Base-by-base conservation (phyloP, 2,888 invertebrate species). In the Boloria selene region DNA sequence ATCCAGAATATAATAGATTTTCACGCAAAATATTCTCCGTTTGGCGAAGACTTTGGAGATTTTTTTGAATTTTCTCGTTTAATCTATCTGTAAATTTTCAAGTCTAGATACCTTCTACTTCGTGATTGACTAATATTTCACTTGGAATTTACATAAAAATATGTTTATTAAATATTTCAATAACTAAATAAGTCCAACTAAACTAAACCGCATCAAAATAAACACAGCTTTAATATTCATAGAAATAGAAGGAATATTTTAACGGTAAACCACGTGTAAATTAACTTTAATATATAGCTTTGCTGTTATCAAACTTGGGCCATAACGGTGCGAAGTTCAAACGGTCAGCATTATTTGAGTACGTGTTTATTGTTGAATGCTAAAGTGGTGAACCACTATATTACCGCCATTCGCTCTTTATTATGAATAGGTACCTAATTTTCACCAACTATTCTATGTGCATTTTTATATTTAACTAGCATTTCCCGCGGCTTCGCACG, bases 291-390 rank as follows among this genome's bases (percentile, higher is more conserved):
- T 59, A 49, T 59, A 49, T 22, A 56, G 56, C 22, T 10, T 45
- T 56, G n/a, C 14, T 44, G 53, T 53, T 62, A 54, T 45, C 49
- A 62, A 54, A 47, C 53, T 53, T 52, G 26, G 45, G 26, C 17
- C 17, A 44, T 47, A 54, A 52, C 17, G 54, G 56, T 53, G 17
- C 47, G 14, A 62, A 62, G 54, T 50, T 59, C 16, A 49, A 50
- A 59, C 38, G 59, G 59, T 59, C 59, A 50, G 31, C 59, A 16
- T 13, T 49, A 38, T 59, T 59, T 59, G 59, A 59, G 59, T 59
- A 49, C 47, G 59, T 59, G 59, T 59, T 59, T 59, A 59, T 59
- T 59, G 59, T 59, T 59, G 49, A 13, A 49, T 59, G 49, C 13
- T 55, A 44, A 7, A 49, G 38, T 49, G 59, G 49, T 59, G 14